Evolutionary conservation across 2,113 vertebrate genomes (phyloP), one percentile per base, ranked within the genome.

Genomic region (Ciconia stormi): DNA sequence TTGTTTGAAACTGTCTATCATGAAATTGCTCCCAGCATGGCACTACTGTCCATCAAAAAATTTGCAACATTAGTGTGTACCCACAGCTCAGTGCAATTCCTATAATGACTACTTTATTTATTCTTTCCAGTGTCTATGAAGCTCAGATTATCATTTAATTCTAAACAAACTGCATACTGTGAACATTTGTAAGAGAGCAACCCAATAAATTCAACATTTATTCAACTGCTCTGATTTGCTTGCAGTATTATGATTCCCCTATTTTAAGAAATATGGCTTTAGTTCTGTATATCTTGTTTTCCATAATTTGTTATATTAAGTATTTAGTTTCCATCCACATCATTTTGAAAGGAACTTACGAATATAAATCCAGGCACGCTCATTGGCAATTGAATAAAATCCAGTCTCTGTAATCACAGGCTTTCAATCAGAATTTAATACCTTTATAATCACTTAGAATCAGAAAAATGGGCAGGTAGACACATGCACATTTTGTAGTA

Each of bases 21-120:
- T 30, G 32, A 92, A 95, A 95, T 87, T 82, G 71, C 14, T 96
- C 88, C 70, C 93, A 90, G 76, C 59, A 62, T 83, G 72, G 29
- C 47, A 74, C 34, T 46, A 70, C 55, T 52, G 65, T 59, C 94
- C 62, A 13, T 90, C 80, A 73, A 91, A 94, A 85, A 93, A 66
- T 70, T 3, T 82, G 42, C 49, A 77, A 36, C 42, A 52, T 72
- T 84, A 34, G 2, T 77, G 42, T 82, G 25, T 42, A 67, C 27
- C 27, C 67, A 93, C n/a, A 82, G 56, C 52, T 76, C 66, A 87
- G 46, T 21, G 34, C 21, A 77, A 26, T 77, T 94, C 34, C 53
- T 80, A n/a, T 34, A 92, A 73, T 76, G 56, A 87, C 22, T 69
- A 52, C 10, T 96, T 94, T 82, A 87, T 89, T 84, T 65, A 84